Percentiles rank a stretch among this genome's conserved stretches.
phyloP scores from a whole-genome alignment of 2,888 invertebrate species.

The Blomia tropicalis region DNA sequence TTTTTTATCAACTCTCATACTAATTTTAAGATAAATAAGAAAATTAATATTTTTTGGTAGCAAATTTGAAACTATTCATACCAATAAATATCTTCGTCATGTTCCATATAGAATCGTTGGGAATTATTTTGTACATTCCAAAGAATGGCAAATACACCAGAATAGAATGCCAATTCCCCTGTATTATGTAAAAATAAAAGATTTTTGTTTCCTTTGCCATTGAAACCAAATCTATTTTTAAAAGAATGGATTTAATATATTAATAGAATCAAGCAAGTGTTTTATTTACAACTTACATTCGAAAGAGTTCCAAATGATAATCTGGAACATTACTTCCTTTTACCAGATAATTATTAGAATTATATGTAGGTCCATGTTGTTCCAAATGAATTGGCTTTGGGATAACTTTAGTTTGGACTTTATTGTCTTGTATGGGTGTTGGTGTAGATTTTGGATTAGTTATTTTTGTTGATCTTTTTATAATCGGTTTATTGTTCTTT shows the following conservation, averaged over 20 bases:
- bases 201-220: conserved; percentile 66
- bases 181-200: conserved; percentile 71
- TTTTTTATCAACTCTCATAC: conserved; percentile 3
- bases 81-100: conserved; percentile 86
- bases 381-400: not conserved
- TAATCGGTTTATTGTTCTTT: not conserved
- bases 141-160: conserved; percentile 77
- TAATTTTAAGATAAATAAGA: no score
- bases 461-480: not conserved
- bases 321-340: conserved; percentile 18
- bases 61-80: no score
- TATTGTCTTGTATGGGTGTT: no score
- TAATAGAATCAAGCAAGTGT: not conserved
- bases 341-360: not conserved
- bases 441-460: not conserved
- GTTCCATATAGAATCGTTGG: conserved; percentile 75
- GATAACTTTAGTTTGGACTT: not conserved
- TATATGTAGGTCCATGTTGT: no score
- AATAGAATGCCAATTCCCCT: conserved; percentile 77
- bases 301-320: conserved; percentile 5
- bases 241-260: not conserved
- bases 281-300: conserved; percentile 14
- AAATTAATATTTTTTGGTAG: no score
- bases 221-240: conserved; percentile 77
- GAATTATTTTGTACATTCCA: conserved; percentile 69